Conservation (phyloP, 2,888 invertebrate genomes). For the Leucoma salicis region DNA sequence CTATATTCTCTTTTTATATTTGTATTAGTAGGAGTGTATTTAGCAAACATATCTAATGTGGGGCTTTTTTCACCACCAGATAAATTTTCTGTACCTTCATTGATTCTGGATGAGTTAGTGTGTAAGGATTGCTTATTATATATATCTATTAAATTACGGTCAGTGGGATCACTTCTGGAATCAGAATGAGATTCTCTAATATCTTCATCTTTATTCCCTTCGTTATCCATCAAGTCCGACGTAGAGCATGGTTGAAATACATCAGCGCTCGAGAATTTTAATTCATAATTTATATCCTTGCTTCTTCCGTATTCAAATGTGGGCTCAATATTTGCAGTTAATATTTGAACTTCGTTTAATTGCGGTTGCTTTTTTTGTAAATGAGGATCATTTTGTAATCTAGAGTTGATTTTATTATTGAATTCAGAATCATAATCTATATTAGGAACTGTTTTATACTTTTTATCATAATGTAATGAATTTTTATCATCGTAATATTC, state of each 20-base stretch:
- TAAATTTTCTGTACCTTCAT: conserved; percentile 22
- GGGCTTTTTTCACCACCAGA: conserved; percentile 15
- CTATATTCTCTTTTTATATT: conserved; percentile 19
- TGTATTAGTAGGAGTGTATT: conserved; percentile 24
- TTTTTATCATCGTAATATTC: conserved; percentile 13
- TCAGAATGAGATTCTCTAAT: conserved; percentile 8
- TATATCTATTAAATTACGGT: conserved; percentile 46
- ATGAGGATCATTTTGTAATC: conserved; percentile 9
- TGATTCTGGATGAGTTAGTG: conserved; percentile 41
- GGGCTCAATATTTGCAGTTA: conserved; percentile 50
- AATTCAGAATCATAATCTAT: background rate
- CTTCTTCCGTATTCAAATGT: conserved; percentile 47
- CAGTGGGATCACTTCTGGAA: conserved; percentile 10
- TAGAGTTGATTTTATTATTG: conserved; percentile 2
- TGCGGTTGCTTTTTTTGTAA: conserved; percentile 28
- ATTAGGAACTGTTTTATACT: conserved; percentile 1
- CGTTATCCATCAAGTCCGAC: conserved; percentile 28
- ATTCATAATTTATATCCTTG: conserved; percentile 56
- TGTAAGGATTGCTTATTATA: conserved; percentile 44
- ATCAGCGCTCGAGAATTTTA: conserved; percentile 47
- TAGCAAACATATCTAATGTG: conserved; percentile 28
- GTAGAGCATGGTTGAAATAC: conserved; percentile 55
- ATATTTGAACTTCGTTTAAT: conserved; percentile 54
- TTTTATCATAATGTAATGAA: conserved; percentile 5
- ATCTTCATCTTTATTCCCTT: conserved; percentile 19